Evolutionary conservation across 2,113 vertebrate genomes (phyloP), one percentile per base, ranked within the genome.

Genomic region (Centropristis striata): DNA sequence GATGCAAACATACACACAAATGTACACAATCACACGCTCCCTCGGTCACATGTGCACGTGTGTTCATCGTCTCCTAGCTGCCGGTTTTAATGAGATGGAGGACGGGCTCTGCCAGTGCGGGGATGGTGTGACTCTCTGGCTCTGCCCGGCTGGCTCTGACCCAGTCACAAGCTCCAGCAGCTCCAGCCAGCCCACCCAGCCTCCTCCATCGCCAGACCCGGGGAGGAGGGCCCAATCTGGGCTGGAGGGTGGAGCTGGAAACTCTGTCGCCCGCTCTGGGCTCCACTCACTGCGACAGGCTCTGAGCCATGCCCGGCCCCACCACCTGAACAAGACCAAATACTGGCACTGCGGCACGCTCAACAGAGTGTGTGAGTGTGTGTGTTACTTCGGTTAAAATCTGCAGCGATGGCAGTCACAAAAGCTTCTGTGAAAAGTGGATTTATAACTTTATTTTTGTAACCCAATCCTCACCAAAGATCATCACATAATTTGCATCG

Each of bases 251-350:
- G 86, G 84, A 82, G 86, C 75, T 84, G 83, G 80, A 81, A 74
- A 72, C 65, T 72, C 64, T 57, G 28, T n/a, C 53, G 55, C 55
- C 80, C 61, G 59, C 82, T 87, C 72, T 80, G 81, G 88, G 70
- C 84, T 83, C 20, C 65, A 72, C 83, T 84, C 71, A 68, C 57
- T 66, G 78, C 27, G 57, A 75, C 86, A 73, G 90, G 84, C 86
- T 64, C 76, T 8, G 75, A 85, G 90, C 90, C 91, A 91, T 82
- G 87, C 64, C 85, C 86, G 82, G 76, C 88, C 80, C 81, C 78
- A 66, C 83, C 90, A 92, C 86, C 87, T 91, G 90, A 91, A 86
- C 76, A 84, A 46, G 79, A 88, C 84, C 82, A 85, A 80, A 89
- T 66, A 65, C 75, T 86, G 81, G 81, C 83, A 70, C 42, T 0